Evolutionary conservation across 2,113 vertebrate genomes (phyloP), one percentile per base, ranked within the genome.

Genomic region (Proterorhinus semilunaris): DNA sequence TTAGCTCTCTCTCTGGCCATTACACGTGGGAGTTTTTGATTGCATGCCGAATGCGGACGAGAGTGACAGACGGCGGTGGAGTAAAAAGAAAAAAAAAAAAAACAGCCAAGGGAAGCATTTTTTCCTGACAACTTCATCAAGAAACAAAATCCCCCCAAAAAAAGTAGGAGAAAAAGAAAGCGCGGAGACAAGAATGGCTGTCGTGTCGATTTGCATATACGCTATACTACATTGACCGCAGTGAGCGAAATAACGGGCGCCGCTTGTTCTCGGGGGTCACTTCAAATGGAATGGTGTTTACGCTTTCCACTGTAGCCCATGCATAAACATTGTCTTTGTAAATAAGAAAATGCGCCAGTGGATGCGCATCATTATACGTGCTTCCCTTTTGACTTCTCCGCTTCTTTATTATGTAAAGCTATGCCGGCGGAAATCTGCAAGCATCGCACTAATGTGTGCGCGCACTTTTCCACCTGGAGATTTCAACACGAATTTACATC

Each of bases 401-500:
- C 84, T 89, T 15, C 79, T 89, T 89, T 84, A 91, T 86, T 84
- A 88, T 88, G 90, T 88, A 86, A 90, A 91, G 87, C 79, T 85
- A 90, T 65, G 54, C 88, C 72, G 87, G 8, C 0, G 68, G 88
- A 91, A 91, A 90, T 83, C 88, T 79, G 76, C 82, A 2, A 80
- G 81, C 85, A 71, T 68, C 63, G 74, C 76, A 80, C 78, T 90
- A 84, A 90, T 86, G 85, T 82, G 81, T 82, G 89, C 81, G 81
- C 81, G 89, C 83, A 73, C 86, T 90, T 87, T 21, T 89, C 87
- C 91, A 92, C 91, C 89, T 89, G 84, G 86, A 83, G 81, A 87
- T 90, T 86, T 54, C 89, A 88, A 92, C 90, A 90, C 88, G 87
- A 88, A 91, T 92, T 90, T 85, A 70, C 71, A 78, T 87, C 85